Percentiles rank a stretch among this genome's conserved stretches.
These are phyloP conservation scores for Clostera curtula DNA, from an alignment of 2,888 invertebrate genomes.

Conservation along the genomic window DNA sequence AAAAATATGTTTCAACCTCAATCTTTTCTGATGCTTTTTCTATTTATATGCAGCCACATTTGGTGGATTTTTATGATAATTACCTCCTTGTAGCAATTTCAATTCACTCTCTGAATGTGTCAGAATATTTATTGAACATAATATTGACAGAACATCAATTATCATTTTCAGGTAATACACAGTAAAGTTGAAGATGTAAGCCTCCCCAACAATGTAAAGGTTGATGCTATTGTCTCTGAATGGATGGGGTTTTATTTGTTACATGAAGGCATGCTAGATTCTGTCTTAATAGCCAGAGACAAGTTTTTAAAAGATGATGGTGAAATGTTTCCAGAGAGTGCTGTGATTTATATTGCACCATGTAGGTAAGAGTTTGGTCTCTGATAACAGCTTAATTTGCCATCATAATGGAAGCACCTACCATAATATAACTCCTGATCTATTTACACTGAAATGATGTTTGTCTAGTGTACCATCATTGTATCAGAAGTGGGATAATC, in stretches of 20 bases:
- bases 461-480: constrained; percentile 79
- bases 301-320: constrained; percentile 84
- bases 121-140: no score
- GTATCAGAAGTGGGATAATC: constrained; percentile 84
- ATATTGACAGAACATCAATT: no score
- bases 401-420: not conserved
- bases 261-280: constrained; percentile 96
- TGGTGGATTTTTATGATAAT: no score
- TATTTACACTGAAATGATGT: no score
- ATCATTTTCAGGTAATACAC: constrained; percentile 85
- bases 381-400: constrained; percentile 4
- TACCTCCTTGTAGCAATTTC: no score
- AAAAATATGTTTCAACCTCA: no score
- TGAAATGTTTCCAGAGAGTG: constrained; percentile 82
- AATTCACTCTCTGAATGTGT: no score
- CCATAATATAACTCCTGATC: not conserved
- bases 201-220: constrained; percentile 78
- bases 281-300: constrained; percentile 88
- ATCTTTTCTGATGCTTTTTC: no score
- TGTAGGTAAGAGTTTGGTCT: constrained; percentile 70
- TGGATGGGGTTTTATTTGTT: constrained; percentile 99
- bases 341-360: constrained; percentile 76
- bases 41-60: no score
- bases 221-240: constrained; percentile 94
- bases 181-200: constrained; percentile 84